Percentiles rank a stretch among this genome's conserved stretches.
Evolutionary conservation across 2,888 invertebrate genomes (phyloP).

Genomic region (Oligia fasciuncula): DNA sequence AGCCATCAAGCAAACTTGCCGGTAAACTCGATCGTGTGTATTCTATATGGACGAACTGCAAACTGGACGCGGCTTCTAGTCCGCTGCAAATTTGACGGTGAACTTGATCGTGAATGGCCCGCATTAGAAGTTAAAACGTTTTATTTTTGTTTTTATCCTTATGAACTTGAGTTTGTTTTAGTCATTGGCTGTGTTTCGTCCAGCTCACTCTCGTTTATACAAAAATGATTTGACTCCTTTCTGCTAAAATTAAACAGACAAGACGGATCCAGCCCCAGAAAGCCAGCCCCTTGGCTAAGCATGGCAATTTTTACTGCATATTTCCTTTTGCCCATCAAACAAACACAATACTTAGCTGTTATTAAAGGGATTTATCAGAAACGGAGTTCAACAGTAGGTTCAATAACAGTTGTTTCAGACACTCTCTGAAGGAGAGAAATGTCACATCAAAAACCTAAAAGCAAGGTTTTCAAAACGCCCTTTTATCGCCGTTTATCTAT

Average conservation of each 20-base stretch:
- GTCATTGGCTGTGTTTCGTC: background rate
- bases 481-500: constrained; percentile 34
- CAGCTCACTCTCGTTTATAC: background rate
- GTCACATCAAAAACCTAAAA: background rate
- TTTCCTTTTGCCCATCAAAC: background rate
- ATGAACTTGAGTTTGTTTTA: background rate
- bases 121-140: no score
- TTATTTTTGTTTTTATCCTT: background rate
- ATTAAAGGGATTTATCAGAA: background rate
- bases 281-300: background rate
- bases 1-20: no score
- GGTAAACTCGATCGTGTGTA: no score
- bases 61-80: no score
- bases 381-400: background rate
- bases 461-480: background rate
- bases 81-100: no score
- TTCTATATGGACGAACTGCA: no score
- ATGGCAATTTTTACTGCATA: background rate
- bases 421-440: background rate
- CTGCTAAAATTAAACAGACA: background rate
- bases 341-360: background rate
- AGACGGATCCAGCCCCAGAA: background rate
- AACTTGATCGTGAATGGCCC: no score
- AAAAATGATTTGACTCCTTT: background rate
- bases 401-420: background rate